These are phyloP conservation scores for Melinopterus prodromus DNA, from an alignment of 2,888 invertebrate genomes.

Conservation along the genomic window DNA sequence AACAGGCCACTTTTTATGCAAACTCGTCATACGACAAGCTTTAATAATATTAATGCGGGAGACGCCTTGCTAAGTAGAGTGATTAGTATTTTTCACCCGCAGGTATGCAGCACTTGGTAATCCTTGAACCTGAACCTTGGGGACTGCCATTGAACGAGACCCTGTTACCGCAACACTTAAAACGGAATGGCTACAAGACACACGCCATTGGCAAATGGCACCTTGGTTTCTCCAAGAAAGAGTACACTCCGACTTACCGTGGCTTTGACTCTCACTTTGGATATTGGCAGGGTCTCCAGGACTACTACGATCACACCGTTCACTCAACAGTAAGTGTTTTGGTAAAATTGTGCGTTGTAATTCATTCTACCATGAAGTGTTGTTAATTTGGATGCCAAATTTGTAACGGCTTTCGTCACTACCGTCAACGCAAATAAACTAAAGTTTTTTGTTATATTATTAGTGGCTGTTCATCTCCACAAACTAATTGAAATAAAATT, in stretches of 20 bases:
- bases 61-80: background rate
- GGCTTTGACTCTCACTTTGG: constrained; percentile 88
- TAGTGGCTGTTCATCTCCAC: too few species aligned
- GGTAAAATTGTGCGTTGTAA: background rate
- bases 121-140: constrained; percentile 75
- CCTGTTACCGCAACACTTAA: constrained; percentile 70
- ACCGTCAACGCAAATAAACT: too few species aligned
- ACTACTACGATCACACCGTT: constrained; percentile 77
- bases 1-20: background rate
- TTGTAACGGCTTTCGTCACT: background rate
- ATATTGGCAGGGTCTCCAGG: constrained; percentile 82
- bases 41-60: background rate
- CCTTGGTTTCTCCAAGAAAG: constrained; percentile 77
- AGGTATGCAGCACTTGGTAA: constrained; percentile 80
- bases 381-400: too few species aligned
- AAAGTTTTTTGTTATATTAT: too few species aligned
- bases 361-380: background rate
- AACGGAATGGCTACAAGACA: constrained; percentile 73
- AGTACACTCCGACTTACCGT: constrained; percentile 76
- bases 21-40: background rate
- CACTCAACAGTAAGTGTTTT: constrained; percentile 60
- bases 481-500: too few species aligned
- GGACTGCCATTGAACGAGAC: constrained; percentile 72
- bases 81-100: constrained; percentile 32
- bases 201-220: constrained; percentile 89